These are phyloP conservation scores for Camptogramma bilineatum DNA, from an alignment of 2,888 invertebrate species.

Conservation along the genomic window DNA sequence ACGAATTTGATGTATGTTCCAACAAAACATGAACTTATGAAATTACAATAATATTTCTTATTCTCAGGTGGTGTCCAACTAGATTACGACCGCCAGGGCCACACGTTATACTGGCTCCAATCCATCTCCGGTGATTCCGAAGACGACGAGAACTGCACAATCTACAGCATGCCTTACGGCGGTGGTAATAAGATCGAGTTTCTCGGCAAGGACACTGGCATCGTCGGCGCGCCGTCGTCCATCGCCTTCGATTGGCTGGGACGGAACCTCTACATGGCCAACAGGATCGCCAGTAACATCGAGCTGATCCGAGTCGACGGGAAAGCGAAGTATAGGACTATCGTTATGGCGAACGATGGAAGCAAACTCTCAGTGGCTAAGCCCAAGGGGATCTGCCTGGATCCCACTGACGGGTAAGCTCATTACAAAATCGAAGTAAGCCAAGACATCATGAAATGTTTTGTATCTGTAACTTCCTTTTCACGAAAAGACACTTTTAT, in stretches of 20 bases:
- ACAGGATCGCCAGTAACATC: constrained; percentile 94
- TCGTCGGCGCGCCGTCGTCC: constrained; percentile 95
- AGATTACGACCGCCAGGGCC: constrained; percentile 95
- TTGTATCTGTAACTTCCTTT: neutral
- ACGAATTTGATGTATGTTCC: too few species aligned
- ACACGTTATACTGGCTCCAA: constrained; percentile 95
- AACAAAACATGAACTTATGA: too few species aligned
- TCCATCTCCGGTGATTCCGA: constrained; percentile 87
- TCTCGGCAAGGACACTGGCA: constrained; percentile 92
- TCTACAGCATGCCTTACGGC: constrained; percentile 92
- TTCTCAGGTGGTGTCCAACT: constrained; percentile 92
- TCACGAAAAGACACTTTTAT: too few species aligned
- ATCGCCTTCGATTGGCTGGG: constrained; percentile 99
- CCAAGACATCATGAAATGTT: neutral
- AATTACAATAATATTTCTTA: neutral
- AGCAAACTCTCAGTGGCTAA: constrained; percentile 93
- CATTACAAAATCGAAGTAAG: neutral
- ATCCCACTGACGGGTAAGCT: constrained; percentile 93
- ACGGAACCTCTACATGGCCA: constrained; percentile 96
- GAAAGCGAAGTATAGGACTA: constrained; percentile 92
- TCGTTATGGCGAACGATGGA: constrained; percentile 96
- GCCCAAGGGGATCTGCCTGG: constrained; percentile 94
- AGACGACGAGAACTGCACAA: constrained; percentile 93
- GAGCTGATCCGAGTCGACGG: constrained; percentile 95
- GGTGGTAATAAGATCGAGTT: constrained; percentile 92